Percentiles rank a stretch among this genome's conserved stretches.
Evolutionary conservation across 2,797 vertebrate genomes (phyloP).

Genomic region (Sphenopsis melanotis): DNA sequence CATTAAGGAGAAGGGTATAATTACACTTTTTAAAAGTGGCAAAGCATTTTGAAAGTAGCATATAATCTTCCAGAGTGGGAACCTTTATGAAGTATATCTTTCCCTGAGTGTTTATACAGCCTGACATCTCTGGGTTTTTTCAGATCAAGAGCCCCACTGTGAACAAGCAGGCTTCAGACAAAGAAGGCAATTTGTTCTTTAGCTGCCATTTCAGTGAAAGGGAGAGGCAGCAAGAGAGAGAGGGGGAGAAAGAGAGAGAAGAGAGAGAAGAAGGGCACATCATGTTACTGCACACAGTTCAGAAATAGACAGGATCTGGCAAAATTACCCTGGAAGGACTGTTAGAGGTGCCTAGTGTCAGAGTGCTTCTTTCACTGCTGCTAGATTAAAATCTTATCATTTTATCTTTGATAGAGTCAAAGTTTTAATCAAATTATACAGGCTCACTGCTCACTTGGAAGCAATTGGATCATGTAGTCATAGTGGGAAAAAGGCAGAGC

Average conservation of each 20-base stretch:
- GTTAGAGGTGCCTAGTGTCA: not conserved
- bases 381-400: not conserved
- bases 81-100: slow-evolving; percentile 69
- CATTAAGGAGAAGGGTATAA: slow-evolving; percentile 73
- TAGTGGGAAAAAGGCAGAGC: not conserved
- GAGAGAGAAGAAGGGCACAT: not conserved
- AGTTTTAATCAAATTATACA: not conserved
- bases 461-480: not conserved
- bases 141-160: slow-evolving; percentile 71
- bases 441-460: not conserved
- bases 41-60: slow-evolving; percentile 71
- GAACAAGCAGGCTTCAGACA: slow-evolving; percentile 71
- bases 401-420: not conserved
- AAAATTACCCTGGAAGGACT: not conserved
- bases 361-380: not conserved
- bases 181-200: slow-evolving; percentile 72
- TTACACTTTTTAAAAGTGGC: slow-evolving; percentile 76
- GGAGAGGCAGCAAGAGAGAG: not conserved
- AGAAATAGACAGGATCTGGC: not conserved
- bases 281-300: not conserved
- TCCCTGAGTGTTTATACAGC: slow-evolving; percentile 70
- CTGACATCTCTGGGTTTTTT: slow-evolving; percentile 73
- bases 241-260: not conserved
- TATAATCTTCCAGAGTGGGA: slow-evolving; percentile 73
- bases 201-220: slow-evolving; percentile 54